phyloP scores from a whole-genome alignment of 2,797 vertebrate species.

The Urosaurus nigricauda region DNA sequence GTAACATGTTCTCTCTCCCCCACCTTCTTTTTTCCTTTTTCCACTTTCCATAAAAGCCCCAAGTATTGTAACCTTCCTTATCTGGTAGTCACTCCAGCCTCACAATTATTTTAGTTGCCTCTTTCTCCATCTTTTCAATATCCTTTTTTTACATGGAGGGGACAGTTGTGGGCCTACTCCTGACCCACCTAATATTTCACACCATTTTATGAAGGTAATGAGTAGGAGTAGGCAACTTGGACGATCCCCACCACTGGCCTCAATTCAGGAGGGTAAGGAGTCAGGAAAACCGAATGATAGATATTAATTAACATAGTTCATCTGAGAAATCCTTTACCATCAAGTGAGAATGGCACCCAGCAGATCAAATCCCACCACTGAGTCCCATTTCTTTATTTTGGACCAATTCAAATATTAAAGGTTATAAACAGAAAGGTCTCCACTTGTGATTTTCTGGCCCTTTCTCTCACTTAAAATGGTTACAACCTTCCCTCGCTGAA shows the following conservation, averaged over 20 bases:
- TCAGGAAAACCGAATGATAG: not conserved
- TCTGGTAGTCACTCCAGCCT: no score
- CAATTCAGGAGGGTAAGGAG: not conserved
- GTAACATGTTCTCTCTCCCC: no score
- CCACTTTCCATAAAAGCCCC: no score
- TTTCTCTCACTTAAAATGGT: not conserved
- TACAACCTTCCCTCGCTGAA: not conserved
- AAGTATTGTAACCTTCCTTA: no score
- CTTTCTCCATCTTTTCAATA: not conserved
- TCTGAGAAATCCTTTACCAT: not conserved
- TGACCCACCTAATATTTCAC: not conserved
- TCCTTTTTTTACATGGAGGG: not conserved
- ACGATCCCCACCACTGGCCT: no score
- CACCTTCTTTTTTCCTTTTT: not conserved
- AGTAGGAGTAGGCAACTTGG: no score
- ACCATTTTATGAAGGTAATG: no score
- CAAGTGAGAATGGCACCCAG: not conserved
- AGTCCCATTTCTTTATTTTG: not conserved
- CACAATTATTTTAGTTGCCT: no score
- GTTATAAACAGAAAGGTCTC: not conserved
- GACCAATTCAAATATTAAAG: not conserved
- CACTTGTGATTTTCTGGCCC: not conserved
- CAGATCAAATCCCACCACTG: not conserved
- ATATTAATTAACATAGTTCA: not conserved
- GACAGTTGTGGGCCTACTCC: not conserved